Base-by-base conservation (phyloP, 2,113 vertebrate genomes). In the Mystacornis crossleyi region DNA sequence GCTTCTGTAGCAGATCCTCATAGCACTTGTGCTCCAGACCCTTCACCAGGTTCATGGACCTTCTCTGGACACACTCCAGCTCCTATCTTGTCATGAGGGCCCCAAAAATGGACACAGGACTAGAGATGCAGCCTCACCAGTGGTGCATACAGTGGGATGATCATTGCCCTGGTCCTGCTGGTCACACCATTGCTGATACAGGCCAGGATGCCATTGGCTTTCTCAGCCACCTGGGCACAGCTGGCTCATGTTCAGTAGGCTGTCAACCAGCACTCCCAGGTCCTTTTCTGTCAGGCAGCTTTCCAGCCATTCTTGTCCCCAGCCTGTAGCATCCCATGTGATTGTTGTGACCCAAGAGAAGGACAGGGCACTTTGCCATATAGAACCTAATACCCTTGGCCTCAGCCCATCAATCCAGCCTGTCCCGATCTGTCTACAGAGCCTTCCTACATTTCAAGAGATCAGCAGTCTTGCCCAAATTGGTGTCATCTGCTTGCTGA, bases 101-200 rank as follows among this genome's bases (percentile, higher is more conserved):
- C 28, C n/a, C 20, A 53, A 14, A 89, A 60, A 19, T 15, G 24
- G 69, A 25, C 4, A 4, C 23, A 53, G 19, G 4, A 14, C 28
- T 21, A 14, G n/a, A 53, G 53, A 10, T 40, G 16, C 29, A 29
- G 15, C 53, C n/a, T 81, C 61, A 29, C 14, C 28, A 53, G 53
- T 31, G 38, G 28, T 31, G 24, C 0, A 0, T 40, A 21, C 13
- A 29, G 28, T 14, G 19, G 31, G 7, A 12, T 0, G 1, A 51
- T 38, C 34, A 9, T 8, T 42, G 31, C 17, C 53, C 24, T n/a
- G 29, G 3, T 29, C 24, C 53, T 74, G 38, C 28, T 67, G 38
- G 12, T 28, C 38, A 21, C 24, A 8, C 7, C 8, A 10, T 31
- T 53, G 4, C n/a, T 40, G 60, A 8, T 6, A 9, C 7, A 38